A percentile compares a stretch with the other conserved stretches of the same genome.
These are phyloP conservation scores for Pygoscelis adeliae DNA, from an alignment of 2,113 vertebrate genomes.

Conservation along the genomic window DNA sequence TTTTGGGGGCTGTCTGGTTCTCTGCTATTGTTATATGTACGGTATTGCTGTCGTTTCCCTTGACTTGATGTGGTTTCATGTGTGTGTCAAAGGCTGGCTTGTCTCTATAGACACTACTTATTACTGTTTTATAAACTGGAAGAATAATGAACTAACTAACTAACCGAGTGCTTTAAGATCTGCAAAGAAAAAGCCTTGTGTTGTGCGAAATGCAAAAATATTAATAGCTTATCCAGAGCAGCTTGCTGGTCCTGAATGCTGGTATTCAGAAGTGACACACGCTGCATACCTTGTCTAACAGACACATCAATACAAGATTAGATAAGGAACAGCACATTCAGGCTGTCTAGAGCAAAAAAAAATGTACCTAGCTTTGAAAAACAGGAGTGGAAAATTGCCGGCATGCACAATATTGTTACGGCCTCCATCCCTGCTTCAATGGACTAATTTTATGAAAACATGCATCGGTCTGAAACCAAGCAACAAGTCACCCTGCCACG, in stretches of 20 bases:
- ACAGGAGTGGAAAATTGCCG: neutral
- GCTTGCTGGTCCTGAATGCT: neutral
- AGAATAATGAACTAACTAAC: neutral
- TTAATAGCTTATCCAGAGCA: neutral
- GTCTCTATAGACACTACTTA: neutral
- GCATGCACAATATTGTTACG: neutral
- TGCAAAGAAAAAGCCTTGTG: neutral
- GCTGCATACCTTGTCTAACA: neutral
- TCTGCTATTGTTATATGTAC: neutral
- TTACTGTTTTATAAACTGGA: neutral
- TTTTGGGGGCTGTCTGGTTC: constrained; percentile 27
- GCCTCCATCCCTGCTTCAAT: neutral
- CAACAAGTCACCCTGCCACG: neutral
- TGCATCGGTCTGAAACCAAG: neutral
- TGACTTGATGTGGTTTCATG: constrained; percentile 3
- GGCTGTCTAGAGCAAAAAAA: neutral
- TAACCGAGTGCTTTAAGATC: neutral
- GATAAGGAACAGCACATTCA: neutral
- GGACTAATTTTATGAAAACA: neutral
- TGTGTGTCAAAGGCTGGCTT: neutral
- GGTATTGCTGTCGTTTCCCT: neutral
- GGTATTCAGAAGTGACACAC: neutral
- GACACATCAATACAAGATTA: neutral
- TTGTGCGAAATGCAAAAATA: neutral
- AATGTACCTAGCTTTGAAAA: neutral